Base-by-base conservation (phyloP, 2,888 invertebrate species). In the Acheta domesticus region DNA sequence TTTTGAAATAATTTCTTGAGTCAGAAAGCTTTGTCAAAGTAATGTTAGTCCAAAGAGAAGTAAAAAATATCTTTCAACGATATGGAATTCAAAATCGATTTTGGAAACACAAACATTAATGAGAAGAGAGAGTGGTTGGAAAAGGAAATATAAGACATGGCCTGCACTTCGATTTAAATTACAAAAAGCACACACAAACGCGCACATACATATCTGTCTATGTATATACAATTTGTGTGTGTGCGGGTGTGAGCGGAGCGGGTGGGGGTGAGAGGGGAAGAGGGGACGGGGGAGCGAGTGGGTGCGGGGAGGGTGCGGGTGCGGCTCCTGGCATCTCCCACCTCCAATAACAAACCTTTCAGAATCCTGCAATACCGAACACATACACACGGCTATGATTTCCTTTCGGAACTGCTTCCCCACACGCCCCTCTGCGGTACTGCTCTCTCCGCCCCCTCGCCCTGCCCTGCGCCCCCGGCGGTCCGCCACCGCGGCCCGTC, bases 21-120 rank as follows among this genome's bases (percentile, higher is more conserved):
- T 62, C 62, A 62, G n/a, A 62, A 62, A 62, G 62, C 62, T 62
- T 62, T 62, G 62, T 62, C 62, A 62, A 62, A 62, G 62, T 62
- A 62, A 62, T 5, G 62, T 62, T n/a, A 62, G 16, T 62, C 36
- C 62, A 62, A 62, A 62, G 14, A 62, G 16, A 14, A n/a, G 14
- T 14, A n/a, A 62, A 62, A 62, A 62, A 62, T 62, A 62, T 62
- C 62, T 62, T 62, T 62, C 62, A 62, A 62, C 62, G 62, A 62
- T 62, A 62, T 62, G 62, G 62, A 62, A 62, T 62, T 62, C 62
- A 62, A 62, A 62, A 62, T 62, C 62, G 62, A 62, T 62, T 62
- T 62, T n/a, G 62, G 62, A 62, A 62, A 62, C 62, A 62, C 62
- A 62, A 62, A 62, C 62, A 62, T 62, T 62, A 62, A 62, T 62